Conservation (phyloP, 35 echinoderm and acorn worm genomes). For the Heliocidaris erythrogramma region DNA sequence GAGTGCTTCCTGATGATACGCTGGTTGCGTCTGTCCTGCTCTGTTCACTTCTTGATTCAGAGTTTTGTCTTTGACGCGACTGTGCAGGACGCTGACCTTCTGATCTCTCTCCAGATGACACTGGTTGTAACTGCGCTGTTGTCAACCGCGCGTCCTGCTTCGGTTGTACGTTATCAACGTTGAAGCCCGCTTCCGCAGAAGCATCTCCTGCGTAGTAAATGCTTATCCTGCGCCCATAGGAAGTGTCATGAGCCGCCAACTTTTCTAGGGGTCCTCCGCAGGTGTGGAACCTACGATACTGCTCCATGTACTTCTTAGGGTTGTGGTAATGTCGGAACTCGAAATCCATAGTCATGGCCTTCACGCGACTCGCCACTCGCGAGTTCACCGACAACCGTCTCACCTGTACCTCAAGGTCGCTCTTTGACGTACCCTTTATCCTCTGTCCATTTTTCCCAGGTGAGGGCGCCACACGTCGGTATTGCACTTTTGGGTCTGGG, state of each 20-base stretch:
- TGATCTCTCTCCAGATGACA: not conserved
- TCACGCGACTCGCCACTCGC: conserved; percentile 24
- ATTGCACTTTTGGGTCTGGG: conserved; percentile 63
- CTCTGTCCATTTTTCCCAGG: conserved; percentile 22
- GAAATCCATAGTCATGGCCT: conserved; percentile 48
- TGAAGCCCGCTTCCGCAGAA: conserved; percentile 18
- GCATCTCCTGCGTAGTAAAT: conserved; percentile 71
- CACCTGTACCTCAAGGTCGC: not conserved
- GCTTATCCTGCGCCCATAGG: conserved; percentile 49
- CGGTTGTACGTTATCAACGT: not conserved
- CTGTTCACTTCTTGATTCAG: conserved; percentile 25
- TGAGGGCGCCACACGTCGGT: conserved; percentile 35
- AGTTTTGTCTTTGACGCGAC: not conserved
- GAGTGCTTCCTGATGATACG: not conserved
- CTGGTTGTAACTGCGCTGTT: not conserved
- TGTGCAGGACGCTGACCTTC: not conserved
- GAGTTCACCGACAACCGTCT: conserved; percentile 14
- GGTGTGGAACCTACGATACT: conserved; percentile 86
- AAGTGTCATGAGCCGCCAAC: conserved; percentile 48
- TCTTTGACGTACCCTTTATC: not conserved
- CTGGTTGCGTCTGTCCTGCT: not conserved
- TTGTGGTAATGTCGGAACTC: conserved; percentile 85
- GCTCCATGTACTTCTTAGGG: conserved; percentile 83
- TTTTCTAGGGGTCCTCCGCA: conserved; percentile 87
- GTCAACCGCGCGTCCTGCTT: not conserved